Percentiles rank a stretch among this genome's conserved stretches.
Conservation (phyloP, 53 echinoderm and acorn worm genomes). For the Henricia sp. region DNA sequence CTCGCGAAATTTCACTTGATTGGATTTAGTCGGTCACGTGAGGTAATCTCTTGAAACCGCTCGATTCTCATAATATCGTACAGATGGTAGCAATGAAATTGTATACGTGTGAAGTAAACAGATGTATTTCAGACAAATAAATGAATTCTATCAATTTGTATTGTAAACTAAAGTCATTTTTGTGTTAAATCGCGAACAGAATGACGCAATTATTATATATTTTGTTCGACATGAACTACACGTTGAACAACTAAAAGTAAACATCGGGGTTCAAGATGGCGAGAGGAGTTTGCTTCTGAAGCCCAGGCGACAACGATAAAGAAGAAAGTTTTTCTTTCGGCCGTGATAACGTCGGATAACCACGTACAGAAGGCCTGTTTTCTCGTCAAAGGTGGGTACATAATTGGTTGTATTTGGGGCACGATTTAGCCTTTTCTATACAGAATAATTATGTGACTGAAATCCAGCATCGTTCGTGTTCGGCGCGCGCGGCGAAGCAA, state of each 20-base stretch:
- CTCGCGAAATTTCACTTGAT: conserved; percentile 46
- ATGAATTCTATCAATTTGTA: too few relatives aligned
- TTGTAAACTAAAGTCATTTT: too few relatives aligned
- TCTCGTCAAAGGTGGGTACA: conserved; percentile 14
- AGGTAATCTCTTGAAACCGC: conserved; percentile 44
- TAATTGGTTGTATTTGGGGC: too few relatives aligned
- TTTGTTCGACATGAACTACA: conserved; percentile 50
- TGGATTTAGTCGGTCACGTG: conserved; percentile 55
- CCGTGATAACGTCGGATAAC: not conserved
- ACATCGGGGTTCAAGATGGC: conserved; percentile 66
- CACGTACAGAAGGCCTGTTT: not conserved
- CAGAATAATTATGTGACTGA: too few relatives aligned
- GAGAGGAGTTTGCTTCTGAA: conserved; percentile 42
- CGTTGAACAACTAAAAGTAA: conserved; percentile 4
- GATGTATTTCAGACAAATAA: not conserved
- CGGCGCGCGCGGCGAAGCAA: too few relatives aligned
- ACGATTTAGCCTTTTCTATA: too few relatives aligned
- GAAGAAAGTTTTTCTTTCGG: conserved; percentile 13
- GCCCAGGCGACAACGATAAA: not conserved
- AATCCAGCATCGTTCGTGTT: too few relatives aligned
- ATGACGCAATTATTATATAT: too few relatives aligned
- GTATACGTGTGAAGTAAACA: too few relatives aligned
- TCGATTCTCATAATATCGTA: not conserved
- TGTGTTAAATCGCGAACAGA: too few relatives aligned
- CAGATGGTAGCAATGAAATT: conserved; percentile 9